Base-by-base conservation (phyloP, 2,888 invertebrate species). In the Saturnia pavonia region DNA sequence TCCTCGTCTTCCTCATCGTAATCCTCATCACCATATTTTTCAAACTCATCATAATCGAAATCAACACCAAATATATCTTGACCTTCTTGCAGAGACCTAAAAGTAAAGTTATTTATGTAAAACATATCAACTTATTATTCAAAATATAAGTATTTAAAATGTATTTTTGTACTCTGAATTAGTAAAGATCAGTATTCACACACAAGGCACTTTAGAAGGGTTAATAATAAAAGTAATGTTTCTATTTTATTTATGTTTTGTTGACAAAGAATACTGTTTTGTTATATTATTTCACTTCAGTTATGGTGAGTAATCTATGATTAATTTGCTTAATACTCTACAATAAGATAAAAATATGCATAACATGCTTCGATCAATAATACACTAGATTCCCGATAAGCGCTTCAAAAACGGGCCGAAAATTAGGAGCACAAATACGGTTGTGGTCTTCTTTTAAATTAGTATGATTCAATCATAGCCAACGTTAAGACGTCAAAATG, bases 11-110 rank as follows among this genome's bases (percentile, higher is more conserved):
- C 97, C 69, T 97, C 97, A 70, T 97, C 96, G 80, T 98, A 97
- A 74, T 97, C 97, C 76, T 98, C 98, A 70, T 97, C 97, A 9
- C 96, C 97, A 83, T 97, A 97, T 83, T 97, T 97, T 70, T 96
- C 96, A 88, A 98, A 97, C 77, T 98, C 98, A 73, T 98, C 98
- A 84, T 97, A 98, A 84, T 98, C 99, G 90, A 99, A 99, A 88
- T 99, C 99, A n/a, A 99, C 99, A 43, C 99, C 99, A 87, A 99
- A 99, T 77, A 99, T 99, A 86, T 99, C 99, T 89, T 99, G 99
- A 70, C 99, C 99, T 89, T 99, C 98, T 95, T 99, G 99, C 25
- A 99, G 92, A 0, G 98, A 97, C 16, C 96, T 97, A 77, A 3
- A 69, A 42, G 69, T n/a, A 42, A 69, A 19, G 27, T 14, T 51